A percentile compares a stretch with the other conserved stretches of the same genome.
phyloP scores from a whole-genome alignment of 1,140 invertebrate genomes.

The Dendroctonus valens region DNA sequence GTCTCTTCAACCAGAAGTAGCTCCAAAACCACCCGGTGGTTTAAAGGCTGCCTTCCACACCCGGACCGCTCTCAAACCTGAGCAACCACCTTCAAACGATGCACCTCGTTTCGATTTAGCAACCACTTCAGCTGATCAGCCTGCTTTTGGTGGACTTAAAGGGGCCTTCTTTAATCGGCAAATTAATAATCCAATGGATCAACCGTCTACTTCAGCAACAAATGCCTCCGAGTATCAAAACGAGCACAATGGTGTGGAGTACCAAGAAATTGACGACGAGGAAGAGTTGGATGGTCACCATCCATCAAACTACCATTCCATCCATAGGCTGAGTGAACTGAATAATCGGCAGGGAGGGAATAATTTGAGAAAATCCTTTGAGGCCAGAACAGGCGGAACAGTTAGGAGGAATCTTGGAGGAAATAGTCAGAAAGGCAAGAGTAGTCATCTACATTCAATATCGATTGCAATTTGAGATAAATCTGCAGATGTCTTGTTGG shows the following conservation, averaged over 20 bases:
- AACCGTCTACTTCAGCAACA: background rate
- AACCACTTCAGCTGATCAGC: background rate
- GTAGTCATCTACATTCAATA: background rate
- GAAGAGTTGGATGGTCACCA: background rate
- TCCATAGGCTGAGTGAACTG: constrained; percentile 18
- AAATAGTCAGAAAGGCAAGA: constrained; percentile 5
- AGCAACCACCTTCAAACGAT: no score
- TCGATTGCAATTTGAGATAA: background rate
- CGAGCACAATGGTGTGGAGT: background rate
- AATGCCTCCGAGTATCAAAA: background rate
- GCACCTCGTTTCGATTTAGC: no score
- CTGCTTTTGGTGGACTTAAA: background rate
- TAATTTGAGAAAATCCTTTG: constrained; percentile 24
- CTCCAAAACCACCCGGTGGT: background rate
- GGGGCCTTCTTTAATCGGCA: background rate
- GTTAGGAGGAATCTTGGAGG: constrained; percentile 14
- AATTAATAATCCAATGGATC: background rate
- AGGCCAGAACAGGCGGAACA: constrained; percentile 27
- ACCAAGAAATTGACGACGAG: background rate
- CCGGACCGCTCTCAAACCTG: background rate
- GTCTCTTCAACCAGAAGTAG: background rate
- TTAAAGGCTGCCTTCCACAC: constrained; percentile 3
- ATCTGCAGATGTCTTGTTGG: constrained; percentile 25
- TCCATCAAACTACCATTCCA: constrained; percentile 19
- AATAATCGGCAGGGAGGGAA: constrained; percentile 15